phyloP scores from a whole-genome alignment of 2,113 vertebrate species.

The Orycteropus afer region DNA sequence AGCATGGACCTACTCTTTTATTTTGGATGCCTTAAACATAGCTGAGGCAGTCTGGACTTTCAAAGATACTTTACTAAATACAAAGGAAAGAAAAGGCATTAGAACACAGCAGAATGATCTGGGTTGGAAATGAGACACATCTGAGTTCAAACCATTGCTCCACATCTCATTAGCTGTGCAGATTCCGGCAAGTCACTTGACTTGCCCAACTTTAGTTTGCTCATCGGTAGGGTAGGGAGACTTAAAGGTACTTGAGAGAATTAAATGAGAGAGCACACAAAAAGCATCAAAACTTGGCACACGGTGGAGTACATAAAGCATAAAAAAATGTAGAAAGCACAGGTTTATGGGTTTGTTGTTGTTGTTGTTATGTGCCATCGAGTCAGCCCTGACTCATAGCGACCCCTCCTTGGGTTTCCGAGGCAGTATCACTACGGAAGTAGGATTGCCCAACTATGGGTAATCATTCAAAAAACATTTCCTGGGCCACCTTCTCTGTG shows the following conservation, averaged over 20 bases:
- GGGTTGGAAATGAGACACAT: background rate
- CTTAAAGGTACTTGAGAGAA: background rate
- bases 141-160: background rate
- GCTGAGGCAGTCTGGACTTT: background rate
- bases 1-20: background rate
- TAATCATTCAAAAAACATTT: constrained; percentile 26
- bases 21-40: background rate
- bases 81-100: background rate
- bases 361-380: no score
- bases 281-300: background rate
- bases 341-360: no score
- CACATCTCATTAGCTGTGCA: background rate
- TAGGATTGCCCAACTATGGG: no score
- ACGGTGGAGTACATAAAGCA: background rate
- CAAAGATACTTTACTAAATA: background rate
- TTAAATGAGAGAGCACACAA: constrained; percentile 23
- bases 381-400: no score
- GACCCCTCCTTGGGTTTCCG: no score
- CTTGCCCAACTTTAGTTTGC: background rate
- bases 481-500: background rate
- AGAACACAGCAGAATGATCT: background rate
- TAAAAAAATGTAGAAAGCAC: constrained; percentile 42
- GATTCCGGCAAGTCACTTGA: background rate
- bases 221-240: background rate
- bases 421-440: no score